Conservation (phyloP, 2,797 vertebrate genomes). For the Cynopterus sphinx region DNA sequence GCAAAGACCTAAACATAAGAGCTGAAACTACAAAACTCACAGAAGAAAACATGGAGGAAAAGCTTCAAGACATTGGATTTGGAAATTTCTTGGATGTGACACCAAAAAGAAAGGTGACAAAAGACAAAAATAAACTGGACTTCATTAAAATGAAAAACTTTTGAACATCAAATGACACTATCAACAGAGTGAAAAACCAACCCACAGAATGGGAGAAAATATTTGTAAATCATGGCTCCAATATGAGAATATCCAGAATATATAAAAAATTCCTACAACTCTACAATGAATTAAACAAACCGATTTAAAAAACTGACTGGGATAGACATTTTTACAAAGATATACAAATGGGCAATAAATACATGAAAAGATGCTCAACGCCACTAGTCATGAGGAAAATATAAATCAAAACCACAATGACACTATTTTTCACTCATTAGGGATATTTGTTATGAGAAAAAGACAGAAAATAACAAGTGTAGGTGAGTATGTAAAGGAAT, state of each 20-base stretch:
- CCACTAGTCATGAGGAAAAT: slow-evolving; percentile 26
- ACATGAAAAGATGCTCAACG: background rate
- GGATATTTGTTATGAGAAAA: background rate
- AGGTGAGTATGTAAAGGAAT: background rate
- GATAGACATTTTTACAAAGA: slow-evolving; percentile 11
- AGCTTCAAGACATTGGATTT: background rate
- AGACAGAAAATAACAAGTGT: background rate
- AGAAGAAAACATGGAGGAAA: background rate
- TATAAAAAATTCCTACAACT: background rate
- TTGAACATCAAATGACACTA: background rate
- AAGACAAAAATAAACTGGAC: background rate
- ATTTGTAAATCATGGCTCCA: background rate
- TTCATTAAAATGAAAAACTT: slow-evolving; percentile 42
- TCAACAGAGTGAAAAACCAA: background rate
- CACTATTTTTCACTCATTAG: background rate
- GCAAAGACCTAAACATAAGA: background rate
- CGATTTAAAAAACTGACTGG: background rate
- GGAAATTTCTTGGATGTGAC: background rate
- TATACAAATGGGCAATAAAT: background rate
- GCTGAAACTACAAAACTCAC: background rate
- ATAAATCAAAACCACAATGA: slow-evolving; percentile 34
- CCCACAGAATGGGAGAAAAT: background rate
- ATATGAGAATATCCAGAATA: background rate
- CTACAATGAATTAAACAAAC: background rate
- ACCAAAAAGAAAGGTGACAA: background rate